Evolutionary conservation across 1,140 invertebrate species (phyloP).

Genomic region (Neodiprion fabricii): DNA sequence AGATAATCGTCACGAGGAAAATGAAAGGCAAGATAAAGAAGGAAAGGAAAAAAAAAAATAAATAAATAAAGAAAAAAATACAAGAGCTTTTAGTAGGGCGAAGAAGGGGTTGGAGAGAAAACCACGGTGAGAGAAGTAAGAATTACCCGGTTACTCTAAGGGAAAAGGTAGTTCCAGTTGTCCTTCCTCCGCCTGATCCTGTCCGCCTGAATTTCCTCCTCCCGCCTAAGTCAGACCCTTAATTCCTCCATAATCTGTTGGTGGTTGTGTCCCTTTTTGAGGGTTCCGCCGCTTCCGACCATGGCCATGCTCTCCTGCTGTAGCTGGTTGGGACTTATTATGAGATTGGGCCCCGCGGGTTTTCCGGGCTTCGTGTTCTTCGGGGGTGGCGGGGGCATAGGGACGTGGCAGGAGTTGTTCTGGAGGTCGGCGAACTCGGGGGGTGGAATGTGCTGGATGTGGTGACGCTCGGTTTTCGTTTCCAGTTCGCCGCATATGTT

Average conservation of each 20-base stretch:
- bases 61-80: too few relatives aligned
- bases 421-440: slow-evolving; percentile 80
- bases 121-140: too few relatives aligned
- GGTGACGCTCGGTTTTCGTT: slow-evolving; percentile 71
- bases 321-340: slow-evolving; percentile 65
- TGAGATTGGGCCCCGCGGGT: slow-evolving; percentile 61
- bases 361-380: slow-evolving; percentile 71
- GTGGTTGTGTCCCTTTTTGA: slow-evolving; percentile 68
- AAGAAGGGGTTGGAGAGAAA: too few relatives aligned
- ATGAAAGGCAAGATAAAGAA: too few relatives aligned
- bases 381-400: slow-evolving; percentile 75
- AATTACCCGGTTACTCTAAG: too few relatives aligned
- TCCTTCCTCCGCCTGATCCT: neutral
- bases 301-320: slow-evolving; percentile 68
- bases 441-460: slow-evolving; percentile 78
- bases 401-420: slow-evolving; percentile 70
- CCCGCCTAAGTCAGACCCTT: slow-evolving; percentile 72
- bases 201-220: neutral
- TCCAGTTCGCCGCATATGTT: slow-evolving; percentile 82
- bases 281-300: slow-evolving; percentile 66
- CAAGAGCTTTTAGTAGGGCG: too few relatives aligned
- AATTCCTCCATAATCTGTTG: slow-evolving; percentile 73
- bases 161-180: neutral
- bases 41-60: too few relatives aligned
- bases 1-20: too few relatives aligned